A percentile compares a stretch with the other conserved stretches of the same genome.
These are phyloP conservation scores for Neocrepidodera transversa DNA, from an alignment of 2,888 invertebrate genomes.

Conservation along the genomic window DNA sequence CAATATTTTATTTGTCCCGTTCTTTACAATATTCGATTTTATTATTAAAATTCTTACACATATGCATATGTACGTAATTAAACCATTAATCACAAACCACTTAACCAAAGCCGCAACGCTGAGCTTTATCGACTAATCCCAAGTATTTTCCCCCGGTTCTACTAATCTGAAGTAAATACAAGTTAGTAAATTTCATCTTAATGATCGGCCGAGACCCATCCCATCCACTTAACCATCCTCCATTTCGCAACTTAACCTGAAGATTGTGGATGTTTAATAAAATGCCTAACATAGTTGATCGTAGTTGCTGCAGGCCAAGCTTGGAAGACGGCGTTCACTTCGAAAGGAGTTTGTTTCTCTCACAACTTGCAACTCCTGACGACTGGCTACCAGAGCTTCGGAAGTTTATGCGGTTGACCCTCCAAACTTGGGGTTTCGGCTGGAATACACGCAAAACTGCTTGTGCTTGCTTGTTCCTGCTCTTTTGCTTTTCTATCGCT, in stretches of 20 bases:
- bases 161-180: conserved; percentile 29
- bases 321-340: conserved; percentile 56
- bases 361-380: conserved; percentile 52
- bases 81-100: background rate
- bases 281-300: conserved; percentile 60
- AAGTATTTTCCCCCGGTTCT: conserved; percentile 16
- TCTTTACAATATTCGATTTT: no score
- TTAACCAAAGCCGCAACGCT: background rate
- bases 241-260: conserved; percentile 54
- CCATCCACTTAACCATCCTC: conserved; percentile 39
- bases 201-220: conserved; percentile 33
- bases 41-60: no score
- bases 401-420: conserved; percentile 62
- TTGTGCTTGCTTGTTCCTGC: conserved; percentile 49
- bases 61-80: background rate
- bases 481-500: conserved; percentile 24
- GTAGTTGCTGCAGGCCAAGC: conserved; percentile 43
- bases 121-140: conserved; percentile 3
- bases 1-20: no score
- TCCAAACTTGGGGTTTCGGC: conserved; percentile 56
- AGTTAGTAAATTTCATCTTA: conserved; percentile 37
- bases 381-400: conserved; percentile 53
- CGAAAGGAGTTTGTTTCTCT: conserved; percentile 42
- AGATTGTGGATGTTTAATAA: conserved; percentile 57
- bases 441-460: conserved; percentile 58